Percentiles rank a stretch among this genome's conserved stretches.
Conservation (phyloP, 2,797 vertebrate species). For the Macroramphosus scolopax region DNA sequence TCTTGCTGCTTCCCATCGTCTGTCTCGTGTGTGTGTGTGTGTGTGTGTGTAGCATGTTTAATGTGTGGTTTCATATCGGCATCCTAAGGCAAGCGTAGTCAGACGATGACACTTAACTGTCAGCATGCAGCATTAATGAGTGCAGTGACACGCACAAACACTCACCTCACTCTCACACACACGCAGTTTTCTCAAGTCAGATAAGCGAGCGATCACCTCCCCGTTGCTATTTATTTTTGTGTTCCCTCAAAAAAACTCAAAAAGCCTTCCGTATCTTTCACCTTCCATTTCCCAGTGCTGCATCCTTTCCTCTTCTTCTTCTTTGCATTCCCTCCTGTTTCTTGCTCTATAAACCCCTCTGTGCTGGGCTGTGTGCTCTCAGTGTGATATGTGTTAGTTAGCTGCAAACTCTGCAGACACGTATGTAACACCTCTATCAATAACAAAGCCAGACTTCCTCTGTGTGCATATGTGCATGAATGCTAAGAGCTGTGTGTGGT, state of each 20-base stretch:
- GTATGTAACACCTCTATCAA: no score
- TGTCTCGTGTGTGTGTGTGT: slow-evolving; percentile 26
- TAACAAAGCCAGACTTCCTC: slow-evolving; percentile 56
- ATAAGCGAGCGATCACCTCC: slow-evolving; percentile 53
- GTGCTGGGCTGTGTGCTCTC: no score
- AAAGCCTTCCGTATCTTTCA: slow-evolving; percentile 11
- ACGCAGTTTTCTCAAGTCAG: slow-evolving; percentile 28
- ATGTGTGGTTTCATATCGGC: slow-evolving; percentile 62
- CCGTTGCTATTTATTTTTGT: slow-evolving; percentile 46
- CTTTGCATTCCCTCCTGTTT: background rate
- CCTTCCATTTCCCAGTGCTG: slow-evolving; percentile 17
- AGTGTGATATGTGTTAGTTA: no score
- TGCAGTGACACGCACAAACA: slow-evolving; percentile 58
- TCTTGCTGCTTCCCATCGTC: slow-evolving; percentile 54
- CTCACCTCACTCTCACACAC: slow-evolving; percentile 41
- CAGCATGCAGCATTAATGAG: slow-evolving; percentile 74
- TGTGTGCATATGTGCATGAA: slow-evolving; percentile 3
- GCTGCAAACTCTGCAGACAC: no score
- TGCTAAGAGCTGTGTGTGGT: no score
- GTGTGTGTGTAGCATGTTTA: slow-evolving; percentile 31
- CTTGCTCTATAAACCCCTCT: slow-evolving; percentile 1
- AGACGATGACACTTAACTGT: slow-evolving; percentile 71
- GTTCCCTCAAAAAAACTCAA: no score
- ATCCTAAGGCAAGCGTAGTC: slow-evolving; percentile 63
- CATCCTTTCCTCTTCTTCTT: background rate